Base-by-base conservation (phyloP, 2,113 vertebrate genomes). In the Rhabdornis inornatus region DNA sequence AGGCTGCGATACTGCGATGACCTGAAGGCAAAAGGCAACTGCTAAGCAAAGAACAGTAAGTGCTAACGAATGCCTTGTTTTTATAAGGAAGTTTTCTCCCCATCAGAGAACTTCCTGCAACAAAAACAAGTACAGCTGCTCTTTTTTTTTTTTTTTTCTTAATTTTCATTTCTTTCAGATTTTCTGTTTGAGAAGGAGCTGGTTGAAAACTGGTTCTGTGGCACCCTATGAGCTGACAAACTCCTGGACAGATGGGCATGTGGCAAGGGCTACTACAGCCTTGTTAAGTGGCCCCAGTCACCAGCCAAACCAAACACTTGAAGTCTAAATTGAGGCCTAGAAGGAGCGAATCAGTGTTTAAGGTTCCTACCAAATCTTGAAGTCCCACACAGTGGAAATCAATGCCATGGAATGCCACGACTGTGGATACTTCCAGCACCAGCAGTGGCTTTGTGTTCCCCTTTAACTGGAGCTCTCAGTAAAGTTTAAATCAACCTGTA, bases 1-100 rank as follows among this genome's bases (percentile, higher is more conserved):
- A 24, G 19, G 45, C 53, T 37, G n/a, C 0, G 0, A 21, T 66
- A 11, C 0, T 50, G 45, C 0, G 0, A 33, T 39, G 60, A 42
- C 23, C n/a, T 35, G 21, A 3, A 9, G 15, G 33, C 40, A 75
- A 37, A 3, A 9, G 15, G 33, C 40, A 75, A 37, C 30, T 17
- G 49, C 4, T 0, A 44, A 81, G 55, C 0, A 0, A 56, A 75
- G 69, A 90, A 71, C 44, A 65, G 94, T 50, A 89, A 66, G 23
- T 66, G 77, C 56, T 78, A 55, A 89, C 1, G 3, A 88, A 49
- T 56, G 71, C 42, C 59, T 90, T 89, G 50, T 60, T 90, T 86
- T 86, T n/a, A n/a, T 78, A 86, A 95, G 84, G 56, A 84, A 42
- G 55, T 81, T 89, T 89, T 87, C 77, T 81, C 50, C 35, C 35